phyloP scores from a whole-genome alignment of 2,888 invertebrate species.

The Brenthis ino region DNA sequence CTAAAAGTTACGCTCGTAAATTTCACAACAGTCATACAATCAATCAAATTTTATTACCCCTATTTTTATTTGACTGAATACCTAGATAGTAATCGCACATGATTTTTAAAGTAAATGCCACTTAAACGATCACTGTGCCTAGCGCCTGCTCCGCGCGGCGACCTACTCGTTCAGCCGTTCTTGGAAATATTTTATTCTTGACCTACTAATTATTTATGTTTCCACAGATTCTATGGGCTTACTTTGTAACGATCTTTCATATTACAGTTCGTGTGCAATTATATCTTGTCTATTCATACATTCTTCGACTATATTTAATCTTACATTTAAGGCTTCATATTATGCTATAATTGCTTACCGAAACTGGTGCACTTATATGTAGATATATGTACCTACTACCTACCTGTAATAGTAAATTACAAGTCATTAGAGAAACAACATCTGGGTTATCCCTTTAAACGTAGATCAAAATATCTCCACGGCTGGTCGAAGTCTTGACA shows the following conservation, averaged over 20 bases:
- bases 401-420: too few relatives aligned
- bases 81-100: conserved; percentile 30
- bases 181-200: background rate
- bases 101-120: conserved; percentile 15
- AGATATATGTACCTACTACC: too few relatives aligned
- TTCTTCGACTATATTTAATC: too few relatives aligned
- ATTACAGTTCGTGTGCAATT: too few relatives aligned
- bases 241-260: background rate
- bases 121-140: background rate
- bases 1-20: conserved; percentile 32
- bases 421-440: too few relatives aligned
- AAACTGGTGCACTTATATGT: too few relatives aligned
- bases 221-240: conserved; percentile 2
- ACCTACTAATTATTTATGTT: background rate
- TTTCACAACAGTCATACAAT: conserved; percentile 27
- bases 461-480: too few relatives aligned
- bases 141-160: background rate
- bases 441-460: too few relatives aligned
- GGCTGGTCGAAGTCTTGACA: background rate
- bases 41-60: conserved; percentile 35
- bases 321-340: too few relatives aligned
- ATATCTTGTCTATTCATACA: too few relatives aligned
- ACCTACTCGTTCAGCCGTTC: conserved; percentile 8
- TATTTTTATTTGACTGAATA: conserved; percentile 26
- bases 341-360: too few relatives aligned